These are phyloP conservation scores for Platalea minor DNA, from an alignment of 2,797 vertebrate species.

Conservation along the genomic window DNA sequence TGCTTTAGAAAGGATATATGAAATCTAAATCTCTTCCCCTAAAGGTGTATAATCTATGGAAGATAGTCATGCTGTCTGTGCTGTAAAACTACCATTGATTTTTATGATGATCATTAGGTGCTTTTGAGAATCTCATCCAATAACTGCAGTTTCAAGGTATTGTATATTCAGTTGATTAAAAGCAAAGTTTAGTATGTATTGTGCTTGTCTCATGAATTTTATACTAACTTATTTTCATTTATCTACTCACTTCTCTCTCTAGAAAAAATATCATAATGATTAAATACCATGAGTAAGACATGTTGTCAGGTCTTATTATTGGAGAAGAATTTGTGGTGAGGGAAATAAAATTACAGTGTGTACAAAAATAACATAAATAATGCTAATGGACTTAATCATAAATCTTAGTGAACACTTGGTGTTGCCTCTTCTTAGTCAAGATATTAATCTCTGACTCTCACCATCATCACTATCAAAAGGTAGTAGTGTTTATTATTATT, in stretches of 20 bases:
- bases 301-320: not conserved
- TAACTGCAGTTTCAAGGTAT: not conserved
- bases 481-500: not conserved
- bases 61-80: not conserved
- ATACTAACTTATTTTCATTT: not conserved
- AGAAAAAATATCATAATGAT: not conserved
- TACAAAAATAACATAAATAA: not conserved
- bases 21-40: not conserved
- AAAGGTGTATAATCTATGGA: not conserved
- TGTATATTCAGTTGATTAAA: not conserved
- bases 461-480: not conserved
- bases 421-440: not conserved
- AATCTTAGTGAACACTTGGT: not conserved
- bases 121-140: not conserved
- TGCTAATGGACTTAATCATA: not conserved
- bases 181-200: not conserved
- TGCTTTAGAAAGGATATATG: not conserved
- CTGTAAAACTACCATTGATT: not conserved
- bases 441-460: not conserved
- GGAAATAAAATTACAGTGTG: not conserved
- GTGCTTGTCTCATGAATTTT: not conserved
- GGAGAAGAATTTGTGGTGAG: not conserved
- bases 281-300: not conserved
- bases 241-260: not conserved
- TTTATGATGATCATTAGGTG: not conserved